Evolutionary conservation across 2,888 invertebrate genomes (phyloP).

Genomic region (Hesperia comma): DNA sequence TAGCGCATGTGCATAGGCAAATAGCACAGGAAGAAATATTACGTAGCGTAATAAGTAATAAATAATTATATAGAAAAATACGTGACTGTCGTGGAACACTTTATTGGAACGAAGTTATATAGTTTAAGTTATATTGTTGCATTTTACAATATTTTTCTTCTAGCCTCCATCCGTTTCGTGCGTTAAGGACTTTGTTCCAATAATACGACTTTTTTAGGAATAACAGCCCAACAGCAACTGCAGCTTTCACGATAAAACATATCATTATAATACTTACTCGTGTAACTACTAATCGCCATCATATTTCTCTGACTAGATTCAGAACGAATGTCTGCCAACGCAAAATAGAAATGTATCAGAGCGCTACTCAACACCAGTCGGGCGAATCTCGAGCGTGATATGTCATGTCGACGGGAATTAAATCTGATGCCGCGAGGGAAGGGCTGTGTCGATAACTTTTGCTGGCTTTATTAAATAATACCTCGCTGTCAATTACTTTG

Average conservation of each 20-base stretch:
- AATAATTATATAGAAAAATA: no score
- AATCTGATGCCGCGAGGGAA: conserved; percentile 42
- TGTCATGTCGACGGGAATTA: conserved; percentile 30
- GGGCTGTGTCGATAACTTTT: conserved; percentile 23
- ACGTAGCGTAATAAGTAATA: no score
- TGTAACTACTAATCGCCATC: conserved; percentile 26
- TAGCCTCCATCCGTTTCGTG: no score
- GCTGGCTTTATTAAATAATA: not conserved
- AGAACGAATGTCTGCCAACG: conserved; percentile 18
- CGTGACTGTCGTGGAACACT: no score
- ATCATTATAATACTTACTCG: not conserved
- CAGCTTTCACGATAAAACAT: not conserved
- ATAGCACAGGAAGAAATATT: no score
- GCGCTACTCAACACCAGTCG: conserved; percentile 35
- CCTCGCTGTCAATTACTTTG: no score
- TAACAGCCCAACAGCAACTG: not conserved
- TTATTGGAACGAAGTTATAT: no score
- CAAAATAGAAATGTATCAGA: conserved; percentile 33
- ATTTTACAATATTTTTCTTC: no score
- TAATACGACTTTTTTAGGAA: not conserved
- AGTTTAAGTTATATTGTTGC: no score
- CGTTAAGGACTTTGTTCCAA: no score
- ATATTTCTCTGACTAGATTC: conserved; percentile 31
- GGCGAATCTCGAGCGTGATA: conserved; percentile 29
- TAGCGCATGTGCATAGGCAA: no score